Evolutionary conservation across 2,888 invertebrate genomes (phyloP), one percentile per base, ranked within the genome.

Genomic region (Busseola fusca): DNA sequence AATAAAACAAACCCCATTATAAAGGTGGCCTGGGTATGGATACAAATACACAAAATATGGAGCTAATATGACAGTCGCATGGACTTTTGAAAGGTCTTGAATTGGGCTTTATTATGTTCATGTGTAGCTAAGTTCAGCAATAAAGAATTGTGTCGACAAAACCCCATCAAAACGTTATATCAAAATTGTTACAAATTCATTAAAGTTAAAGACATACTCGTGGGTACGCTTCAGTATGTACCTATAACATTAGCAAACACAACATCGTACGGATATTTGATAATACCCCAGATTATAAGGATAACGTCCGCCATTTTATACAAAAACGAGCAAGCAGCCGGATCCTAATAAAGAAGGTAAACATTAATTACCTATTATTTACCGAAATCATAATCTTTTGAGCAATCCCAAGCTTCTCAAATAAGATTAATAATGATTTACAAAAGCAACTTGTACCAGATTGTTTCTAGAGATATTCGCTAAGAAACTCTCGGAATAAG

Each of bases 1-100:
- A 84, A 84, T 84, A 84, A 80, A 85, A 82, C 84, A 82, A 80
- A 75, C 73, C 74, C 70, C 69, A 78, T 84, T 83, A 80, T 74
- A 80, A 78, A 78, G 76, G 74, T 69, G 71, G 68, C 40, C 67
- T 54, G 52, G 50, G 50, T 63, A 52, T 62, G 60, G 60, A 76
- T 80, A 82, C 82, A 81, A 78, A 76, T 75, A 79, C 69, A 56
- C 45, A 60, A 56, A 66, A 68, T 72, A 77, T 68, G 67, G 54
- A 78, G 25, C 56, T 59, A 25, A n/a, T 63, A 52, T 58, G 56
- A 21, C 58, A 56, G n/a, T 69, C 57, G 64, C 45, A 63, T 10
- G 40, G 52, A 68, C 59, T 52, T 68, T 48, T 63, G 64, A 62
- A 62, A 74, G 40, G 27, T 64, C 27, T 57, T 34, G 21, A 68